These are phyloP conservation scores for Alcedo quadribrachys DNA, from an alignment of 2,797 vertebrate species.

Conservation along the genomic window DNA sequence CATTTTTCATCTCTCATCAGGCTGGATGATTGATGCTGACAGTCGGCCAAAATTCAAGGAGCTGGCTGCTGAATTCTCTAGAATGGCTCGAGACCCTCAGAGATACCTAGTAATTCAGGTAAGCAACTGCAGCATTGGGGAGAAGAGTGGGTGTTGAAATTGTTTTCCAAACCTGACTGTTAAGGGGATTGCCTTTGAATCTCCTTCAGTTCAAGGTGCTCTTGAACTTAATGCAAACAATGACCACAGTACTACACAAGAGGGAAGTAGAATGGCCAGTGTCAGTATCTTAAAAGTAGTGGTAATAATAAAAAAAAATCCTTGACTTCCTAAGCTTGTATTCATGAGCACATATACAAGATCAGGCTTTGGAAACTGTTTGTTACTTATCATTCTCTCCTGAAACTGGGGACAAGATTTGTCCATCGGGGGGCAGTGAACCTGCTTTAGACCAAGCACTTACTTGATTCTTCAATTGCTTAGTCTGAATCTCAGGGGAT, in stretches of 20 bases:
- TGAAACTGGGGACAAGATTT: not conserved
- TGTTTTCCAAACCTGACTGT: not conserved
- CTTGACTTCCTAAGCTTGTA: not conserved
- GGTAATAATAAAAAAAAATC: not conserved
- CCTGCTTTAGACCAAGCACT: not conserved
- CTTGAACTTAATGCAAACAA: not conserved
- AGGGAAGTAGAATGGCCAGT: not conserved
- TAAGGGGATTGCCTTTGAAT: not conserved
- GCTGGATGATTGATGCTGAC: slow-evolving; percentile 99
- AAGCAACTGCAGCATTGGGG: not conserved
- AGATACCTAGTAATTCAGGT: slow-evolving; percentile 98
- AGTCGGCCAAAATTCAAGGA: slow-evolving; percentile 98
- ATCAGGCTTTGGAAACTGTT: not conserved
- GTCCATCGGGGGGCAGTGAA: not conserved
- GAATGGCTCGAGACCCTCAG: slow-evolving; percentile 97
- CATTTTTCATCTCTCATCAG: slow-evolving; percentile 67
- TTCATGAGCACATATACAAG: not conserved
- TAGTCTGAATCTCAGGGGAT: not conserved
- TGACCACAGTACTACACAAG: not conserved
- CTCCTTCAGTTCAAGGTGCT: not conserved
- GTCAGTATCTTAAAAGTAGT: not conserved
- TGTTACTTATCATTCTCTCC: not conserved
- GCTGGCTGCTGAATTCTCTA: slow-evolving; percentile 95
- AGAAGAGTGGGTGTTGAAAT: fast-evolving
- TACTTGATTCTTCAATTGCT: not conserved